Base-by-base conservation (phyloP, 2,113 vertebrate species). In the Penelope pileata region DNA sequence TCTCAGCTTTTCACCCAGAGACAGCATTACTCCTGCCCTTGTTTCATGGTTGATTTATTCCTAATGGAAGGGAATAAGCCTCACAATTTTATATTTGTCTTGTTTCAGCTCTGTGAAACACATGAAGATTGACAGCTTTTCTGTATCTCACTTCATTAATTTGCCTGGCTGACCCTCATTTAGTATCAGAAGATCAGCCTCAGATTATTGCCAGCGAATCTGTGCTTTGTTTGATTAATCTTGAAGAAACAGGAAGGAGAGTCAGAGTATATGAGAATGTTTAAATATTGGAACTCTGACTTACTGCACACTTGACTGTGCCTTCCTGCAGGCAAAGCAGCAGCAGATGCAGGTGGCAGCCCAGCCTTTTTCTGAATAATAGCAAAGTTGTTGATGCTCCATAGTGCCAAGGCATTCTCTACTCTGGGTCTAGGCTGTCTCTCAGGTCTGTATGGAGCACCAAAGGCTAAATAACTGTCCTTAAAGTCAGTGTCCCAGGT, bases 61-160 rank as follows among this genome's bases (percentile, higher is more conserved):
- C 47, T 96, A 96, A 96, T 95, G 91, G 90, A 92, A 94, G 90
- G 89, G 77, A 91, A 50, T 96, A 93, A 94, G 34, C 66, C 48
- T 84, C 30, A 56, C 87, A 79, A 69, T 78, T 36, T 73, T 90
- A 13, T 70, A 70, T 94, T 91, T 94, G 88, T 91, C 79, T 93
- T 87, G 43, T 93, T 58, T 88, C 56, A 56, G 54, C 53, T 91
- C 63, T 34, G 1, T 84, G 80, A 93, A 96, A 77, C 70, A 38
- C 4, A 1, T 79, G 69, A 66, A 95, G 92, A 91, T 87, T 74
- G 90, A 62, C 89, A 90, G 69, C 16, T 78, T 76, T 88, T 85
- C 79, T 93, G 70, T 73, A 78, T 87, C 70, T 91, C 51, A 48
- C 62, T 6, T 93, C 72, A 60, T 89, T 96, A 91, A 90, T 94